Base-by-base conservation (phyloP, 2,797 vertebrate genomes). In the Syndactyla subalaris region DNA sequence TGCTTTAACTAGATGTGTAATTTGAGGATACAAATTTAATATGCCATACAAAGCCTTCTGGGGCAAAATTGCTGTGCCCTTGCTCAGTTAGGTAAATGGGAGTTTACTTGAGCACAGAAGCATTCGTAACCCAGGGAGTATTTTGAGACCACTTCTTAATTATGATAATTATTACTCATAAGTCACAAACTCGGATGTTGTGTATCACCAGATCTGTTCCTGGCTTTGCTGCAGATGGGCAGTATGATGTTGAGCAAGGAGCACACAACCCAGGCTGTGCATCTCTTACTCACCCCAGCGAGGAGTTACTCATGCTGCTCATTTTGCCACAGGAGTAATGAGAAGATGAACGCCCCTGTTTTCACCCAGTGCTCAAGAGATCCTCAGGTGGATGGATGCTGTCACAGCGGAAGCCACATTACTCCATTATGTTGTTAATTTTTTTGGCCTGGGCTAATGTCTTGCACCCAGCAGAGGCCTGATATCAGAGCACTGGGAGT, bases 61-160 rank as follows among this genome's bases (percentile, higher is more conserved):
- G 76, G 87, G 34, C 77, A 92, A 73, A 79, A 70, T 66, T 76
- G 21, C 58, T 55, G 46, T 67, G 73, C 29, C 70, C 81, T 93
- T 80, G 89, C 72, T 88, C 76, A 76, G 71, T n/a, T 59, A 55
- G 72, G 59, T 65, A 89, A 91, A 77, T 71, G 61, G 46, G 41
- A 96, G 41, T 59, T 95, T 66, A 78, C 67, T 61, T 75, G 39
- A 65, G 79, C 9, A 18, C 83, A 75, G 78, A 62, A 84, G 43
- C 66, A 76, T 81, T 84, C 2, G 0, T 82, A 87, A 79, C 41
- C 34, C 41, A 68, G 46, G 41, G 49, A 93, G 54, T 90, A 82
- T 94, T 93, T 79, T 4, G 7, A 77, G 77, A 94, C 92, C 88
- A 63, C 88, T 85, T 74, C 62, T 95, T 96, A 94, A 96, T 92